Conservation (phyloP, 2,797 vertebrate species). For the Cephalopachus bancanus region DNA sequence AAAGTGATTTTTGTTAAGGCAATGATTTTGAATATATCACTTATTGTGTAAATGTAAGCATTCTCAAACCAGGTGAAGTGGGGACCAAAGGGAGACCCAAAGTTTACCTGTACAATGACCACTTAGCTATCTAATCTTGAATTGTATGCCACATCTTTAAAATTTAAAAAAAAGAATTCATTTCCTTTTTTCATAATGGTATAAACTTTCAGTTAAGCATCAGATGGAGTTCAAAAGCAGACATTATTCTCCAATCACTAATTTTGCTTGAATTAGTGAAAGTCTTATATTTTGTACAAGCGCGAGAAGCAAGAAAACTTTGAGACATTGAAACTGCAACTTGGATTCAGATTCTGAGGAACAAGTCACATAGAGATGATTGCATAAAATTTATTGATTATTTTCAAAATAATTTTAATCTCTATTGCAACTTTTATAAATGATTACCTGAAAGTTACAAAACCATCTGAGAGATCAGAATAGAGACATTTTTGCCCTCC, state of each 20-base stretch:
- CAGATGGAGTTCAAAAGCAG: not conserved
- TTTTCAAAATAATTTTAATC: not conserved
- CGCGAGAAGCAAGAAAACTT: not conserved
- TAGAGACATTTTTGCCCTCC: not conserved
- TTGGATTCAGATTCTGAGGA: constrained; percentile 43
- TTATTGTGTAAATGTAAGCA: not conserved
- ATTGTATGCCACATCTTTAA: too few species aligned
- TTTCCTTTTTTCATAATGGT: not conserved
- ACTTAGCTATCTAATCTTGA: too few species aligned
- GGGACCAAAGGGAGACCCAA: too few species aligned
- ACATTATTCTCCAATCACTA: not conserved
- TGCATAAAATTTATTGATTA: not conserved
- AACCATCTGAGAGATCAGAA: not conserved
- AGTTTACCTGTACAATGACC: too few species aligned
- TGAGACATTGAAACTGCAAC: not conserved
- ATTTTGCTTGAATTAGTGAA: constrained; percentile 14
- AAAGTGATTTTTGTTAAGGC: constrained; percentile 34
- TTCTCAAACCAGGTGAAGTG: too few species aligned
- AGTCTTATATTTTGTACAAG: not conserved
- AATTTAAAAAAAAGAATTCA: not conserved
- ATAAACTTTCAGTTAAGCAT: constrained; percentile 7
- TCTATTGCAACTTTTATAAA: constrained; percentile 17
- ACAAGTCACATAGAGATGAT: not conserved
- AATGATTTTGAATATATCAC: not conserved
- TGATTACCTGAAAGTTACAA: not conserved